phyloP scores from a whole-genome alignment of 2,888 invertebrate genomes.

The Smittia aterrima region DNA sequence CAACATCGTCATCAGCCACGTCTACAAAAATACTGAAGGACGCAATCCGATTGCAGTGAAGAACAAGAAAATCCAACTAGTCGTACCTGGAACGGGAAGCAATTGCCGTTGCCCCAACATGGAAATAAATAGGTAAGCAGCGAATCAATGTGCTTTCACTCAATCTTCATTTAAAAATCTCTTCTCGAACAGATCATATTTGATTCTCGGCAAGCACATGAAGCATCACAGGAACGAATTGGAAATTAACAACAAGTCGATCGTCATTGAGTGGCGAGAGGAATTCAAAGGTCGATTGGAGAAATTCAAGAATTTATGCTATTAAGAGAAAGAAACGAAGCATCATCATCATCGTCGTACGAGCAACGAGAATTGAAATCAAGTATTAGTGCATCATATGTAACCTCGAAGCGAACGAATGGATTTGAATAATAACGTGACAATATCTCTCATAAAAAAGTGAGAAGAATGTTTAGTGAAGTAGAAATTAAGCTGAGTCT shows the following conservation, averaged over 20 bases:
- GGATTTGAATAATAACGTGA: conserved; percentile 5
- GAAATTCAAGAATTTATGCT: conserved; percentile 16
- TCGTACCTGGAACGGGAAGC: conserved; percentile 83
- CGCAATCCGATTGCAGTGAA: conserved; percentile 52
- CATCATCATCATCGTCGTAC: not conserved
- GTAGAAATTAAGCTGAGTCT: not conserved
- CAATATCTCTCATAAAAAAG: conserved; percentile 9
- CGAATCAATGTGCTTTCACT: not conserved
- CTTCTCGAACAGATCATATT: conserved; percentile 69
- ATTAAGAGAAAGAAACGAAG: not conserved
- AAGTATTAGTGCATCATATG: not conserved
- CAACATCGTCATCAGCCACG: conserved; percentile 81
- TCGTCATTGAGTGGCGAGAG: conserved; percentile 93
- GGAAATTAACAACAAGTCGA: conserved; percentile 82
- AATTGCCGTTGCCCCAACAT: conserved; percentile 97
- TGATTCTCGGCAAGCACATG: conserved; percentile 87
- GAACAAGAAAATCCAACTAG: conserved; percentile 69
- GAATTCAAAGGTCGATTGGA: conserved; percentile 89
- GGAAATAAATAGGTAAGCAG: conserved; percentile 82
- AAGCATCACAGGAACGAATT: conserved; percentile 71
- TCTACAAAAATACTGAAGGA: conserved; percentile 61
- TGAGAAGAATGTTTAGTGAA: conserved; percentile 2
- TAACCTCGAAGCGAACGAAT: not conserved
- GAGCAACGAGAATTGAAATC: not conserved
- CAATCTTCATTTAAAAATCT: not conserved